Evolutionary conservation across 1,140 invertebrate genomes (phyloP), one percentile per base, ranked within the genome.

Genomic region (Maconellicoccus hirsutus): DNA sequence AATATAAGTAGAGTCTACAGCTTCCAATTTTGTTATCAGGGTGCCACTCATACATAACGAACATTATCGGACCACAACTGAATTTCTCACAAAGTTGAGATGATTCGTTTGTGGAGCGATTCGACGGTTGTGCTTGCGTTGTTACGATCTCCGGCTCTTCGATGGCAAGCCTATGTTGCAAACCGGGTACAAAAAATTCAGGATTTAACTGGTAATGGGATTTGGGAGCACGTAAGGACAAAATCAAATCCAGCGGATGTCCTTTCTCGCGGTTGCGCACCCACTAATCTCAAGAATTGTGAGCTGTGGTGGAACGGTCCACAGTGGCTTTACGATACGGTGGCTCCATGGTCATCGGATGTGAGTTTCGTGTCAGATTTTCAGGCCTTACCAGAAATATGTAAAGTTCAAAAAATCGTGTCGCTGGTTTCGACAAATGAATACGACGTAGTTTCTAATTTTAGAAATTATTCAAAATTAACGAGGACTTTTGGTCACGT

Each of bases 261-360:
- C 1, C n/a, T 73, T 1, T 74, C 73, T 8, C 69, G 73, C 7
- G 73, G 75, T 19, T 29, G 39, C 1, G 25, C 16, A 1, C 63
- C 73, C 16, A 25, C 63, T 4, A 25, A 69, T n/a, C 39, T 75
- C 8, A 12, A 23, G 23, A 21, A 74, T 21, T 38, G 38, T 70
- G 6, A 70, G 12, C 29, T 74, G 14, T 75, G 73, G 73, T 75
- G 72, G 72, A 66, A 75, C 22, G 74, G 74, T 1, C 74, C 75
- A 21, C 7, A 59, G 12, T 76, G 72, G 72, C 42, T 75, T 7
- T 38, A 7, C 6, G 33, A 38, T 38, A 38, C 6, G 38, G 7
- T 19, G 3, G 3, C 4, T 22, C 66, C 63, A 38, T 38, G 33
- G 14, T 38, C 6, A 38, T 7, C 33, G 33, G 0, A 25, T n/a